A percentile compares a stretch with the other conserved stretches of the same genome.
Evolutionary conservation across 2,888 invertebrate species (phyloP).

Genomic region (Macrophya annulata): DNA sequence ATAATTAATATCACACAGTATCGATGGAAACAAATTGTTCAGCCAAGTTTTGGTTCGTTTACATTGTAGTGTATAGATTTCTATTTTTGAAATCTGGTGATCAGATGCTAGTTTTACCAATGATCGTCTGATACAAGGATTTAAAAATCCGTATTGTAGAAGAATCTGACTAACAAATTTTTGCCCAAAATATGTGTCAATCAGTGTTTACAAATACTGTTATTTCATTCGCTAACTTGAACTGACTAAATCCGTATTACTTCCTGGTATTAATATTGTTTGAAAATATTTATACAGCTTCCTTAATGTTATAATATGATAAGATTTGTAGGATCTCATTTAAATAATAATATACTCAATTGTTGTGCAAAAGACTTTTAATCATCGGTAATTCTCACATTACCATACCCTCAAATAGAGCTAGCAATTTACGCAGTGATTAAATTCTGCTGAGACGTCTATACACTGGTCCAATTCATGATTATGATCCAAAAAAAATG

Average conservation of each 20-base stretch:
- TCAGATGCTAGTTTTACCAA: constrained; percentile 18
- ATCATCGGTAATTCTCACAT: constrained; percentile 7
- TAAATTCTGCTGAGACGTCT: neutral
- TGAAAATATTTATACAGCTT: constrained; percentile 13
- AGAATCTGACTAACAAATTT: neutral
- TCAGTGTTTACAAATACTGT: neutral
- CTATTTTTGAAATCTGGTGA: constrained; percentile 27
- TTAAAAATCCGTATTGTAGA: neutral
- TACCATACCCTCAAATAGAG: neutral
- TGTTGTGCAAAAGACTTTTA: neutral
- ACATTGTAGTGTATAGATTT: neutral
- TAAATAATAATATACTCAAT: neutral
- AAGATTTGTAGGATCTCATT: neutral
- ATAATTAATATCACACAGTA: neutral
- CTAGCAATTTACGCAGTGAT: neutral
- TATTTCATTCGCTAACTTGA: neutral
- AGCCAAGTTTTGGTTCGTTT: neutral
- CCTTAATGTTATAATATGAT: neutral
- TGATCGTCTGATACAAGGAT: neutral
- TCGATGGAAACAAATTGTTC: neutral
- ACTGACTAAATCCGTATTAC: neutral
- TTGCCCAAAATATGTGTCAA: neutral
- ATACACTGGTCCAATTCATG: neutral
- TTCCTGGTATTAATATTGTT: neutral
- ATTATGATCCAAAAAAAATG: neutral